A percentile compares a stretch with the other conserved stretches of the same genome.
These are phyloP conservation scores for Coleophora deauratella DNA, from an alignment of 2,888 invertebrate species.

Conservation along the genomic window DNA sequence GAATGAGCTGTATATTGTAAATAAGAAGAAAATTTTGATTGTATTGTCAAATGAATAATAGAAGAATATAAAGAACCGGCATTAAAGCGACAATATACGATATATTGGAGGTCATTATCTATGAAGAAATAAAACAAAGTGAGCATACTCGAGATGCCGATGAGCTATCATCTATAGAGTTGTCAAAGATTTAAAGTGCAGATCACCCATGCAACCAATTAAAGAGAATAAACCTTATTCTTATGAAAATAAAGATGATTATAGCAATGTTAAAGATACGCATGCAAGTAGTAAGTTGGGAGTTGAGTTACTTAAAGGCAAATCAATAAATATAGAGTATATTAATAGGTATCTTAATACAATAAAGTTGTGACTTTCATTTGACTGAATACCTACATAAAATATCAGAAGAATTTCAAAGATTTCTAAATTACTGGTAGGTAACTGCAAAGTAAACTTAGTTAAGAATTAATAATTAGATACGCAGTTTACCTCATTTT, in stretches of 20 bases:
- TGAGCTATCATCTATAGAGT: slow-evolving; percentile 46
- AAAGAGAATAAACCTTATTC: slow-evolving; percentile 13
- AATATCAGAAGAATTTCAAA: not conserved
- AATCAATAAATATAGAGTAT: slow-evolving; percentile 45
- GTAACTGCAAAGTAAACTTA: no score
- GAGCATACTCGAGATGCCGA: slow-evolving; percentile 19
- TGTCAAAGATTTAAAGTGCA: slow-evolving; percentile 32
- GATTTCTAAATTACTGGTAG: no score
- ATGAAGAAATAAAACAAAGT: slow-evolving; percentile 9
- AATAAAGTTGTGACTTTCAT: slow-evolving; percentile 2
- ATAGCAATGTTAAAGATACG: slow-evolving; percentile 18
- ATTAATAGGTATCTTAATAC: slow-evolving; percentile 40
- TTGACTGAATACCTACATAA: not conserved
- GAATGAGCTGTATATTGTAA: not conserved
- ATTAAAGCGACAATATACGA: no score
- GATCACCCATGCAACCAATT: slow-evolving; percentile 15
- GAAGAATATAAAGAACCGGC: no score
- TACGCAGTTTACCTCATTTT: no score
- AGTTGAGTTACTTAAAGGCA: slow-evolving; percentile 36
- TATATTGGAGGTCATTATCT: no score
- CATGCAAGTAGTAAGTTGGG: slow-evolving; percentile 34
- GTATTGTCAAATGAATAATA: slow-evolving; percentile 1
- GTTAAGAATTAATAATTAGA: no score
- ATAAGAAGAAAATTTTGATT: not conserved
- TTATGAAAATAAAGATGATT: slow-evolving; percentile 12